phyloP scores from a whole-genome alignment of 2,797 vertebrate genomes.

The Hippoglossus hippoglossus region DNA sequence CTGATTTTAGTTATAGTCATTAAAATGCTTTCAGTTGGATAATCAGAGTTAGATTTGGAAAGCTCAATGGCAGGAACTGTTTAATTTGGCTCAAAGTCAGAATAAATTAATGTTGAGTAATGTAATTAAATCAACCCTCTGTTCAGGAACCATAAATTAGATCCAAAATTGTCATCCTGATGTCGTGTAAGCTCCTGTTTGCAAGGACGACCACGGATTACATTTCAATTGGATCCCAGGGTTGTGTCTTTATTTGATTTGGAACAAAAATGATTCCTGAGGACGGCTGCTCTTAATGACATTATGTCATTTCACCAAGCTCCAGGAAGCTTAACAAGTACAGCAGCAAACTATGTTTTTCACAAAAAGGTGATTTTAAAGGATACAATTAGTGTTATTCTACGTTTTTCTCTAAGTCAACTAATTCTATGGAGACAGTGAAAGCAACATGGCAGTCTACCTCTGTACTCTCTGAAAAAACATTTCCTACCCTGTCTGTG shows the following conservation, averaged over 20 bases:
- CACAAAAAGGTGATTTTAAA: background rate
- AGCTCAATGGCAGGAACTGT: constrained; percentile 29
- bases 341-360: background rate
- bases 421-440: background rate
- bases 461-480: background rate
- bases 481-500: background rate
- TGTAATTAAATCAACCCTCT: constrained; percentile 71
- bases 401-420: background rate
- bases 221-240: constrained; percentile 56
- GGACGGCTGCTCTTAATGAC: constrained; percentile 23
- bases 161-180: constrained; percentile 56
- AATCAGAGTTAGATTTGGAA: constrained; percentile 37
- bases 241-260: constrained; percentile 57
- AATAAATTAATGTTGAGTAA: constrained; percentile 52
- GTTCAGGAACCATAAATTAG: constrained; percentile 57
- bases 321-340: background rate
- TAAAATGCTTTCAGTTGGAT: constrained; percentile 38
- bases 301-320: constrained; percentile 46
- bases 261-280: constrained; percentile 28
- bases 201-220: constrained; percentile 69
- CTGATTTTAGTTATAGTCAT: constrained; percentile 12
- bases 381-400: background rate
- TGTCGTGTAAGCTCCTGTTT: constrained; percentile 66
- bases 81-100: constrained; percentile 50
- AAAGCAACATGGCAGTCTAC: background rate